Base-by-base conservation (phyloP, 2,888 invertebrate genomes). In the Griposia aprilina region DNA sequence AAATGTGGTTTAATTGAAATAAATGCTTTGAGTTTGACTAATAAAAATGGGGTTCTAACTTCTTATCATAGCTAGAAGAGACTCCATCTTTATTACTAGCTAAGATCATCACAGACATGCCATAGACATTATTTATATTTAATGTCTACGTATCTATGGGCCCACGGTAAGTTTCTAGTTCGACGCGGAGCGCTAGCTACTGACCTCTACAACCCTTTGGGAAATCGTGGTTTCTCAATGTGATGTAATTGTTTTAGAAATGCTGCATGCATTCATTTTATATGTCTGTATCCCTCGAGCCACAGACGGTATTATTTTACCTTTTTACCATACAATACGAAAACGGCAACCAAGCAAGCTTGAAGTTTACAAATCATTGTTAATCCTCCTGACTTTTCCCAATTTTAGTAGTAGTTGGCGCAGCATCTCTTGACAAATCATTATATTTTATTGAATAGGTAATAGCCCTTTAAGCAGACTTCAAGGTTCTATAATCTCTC, bases 151-250 rank as follows among this genome's bases (percentile, higher is more conserved):
- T 65, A 55, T 48, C 36, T 15, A 36, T 20, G 65, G 20, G 20
- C 23, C 11, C 26, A 41, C 26, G 45, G 71, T 76, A 48, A 83
- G 72, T 83, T 83, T 83, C 82, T 83, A 83, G 83, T 80, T 66
- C 36, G 63, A 65, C 10, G 60, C 66, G 1, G 62, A 74, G 50
- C 50, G 45, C 83, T 79, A 62, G 57, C 50, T 30, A 62, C 68
- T 83, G 80, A 83, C 82, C 82, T 72, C 72, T 1, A 41, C 83
- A 72, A 83, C 80, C 82, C 83, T 72, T 69, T 69, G 82, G 55
- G 82, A 83, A 83, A 83, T 80, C 75, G 80, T 50, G 68, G 68
- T 73, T 83, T 83, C 82, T 69, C 75, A 80, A 50, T 41, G 63
- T 75, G 74, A 69, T 60, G 50, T 63, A 60, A 75, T 83, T 59